Evolutionary conservation across 2,888 invertebrate genomes (phyloP).

Genomic region (Liopterus haemorrhoidalis): DNA sequence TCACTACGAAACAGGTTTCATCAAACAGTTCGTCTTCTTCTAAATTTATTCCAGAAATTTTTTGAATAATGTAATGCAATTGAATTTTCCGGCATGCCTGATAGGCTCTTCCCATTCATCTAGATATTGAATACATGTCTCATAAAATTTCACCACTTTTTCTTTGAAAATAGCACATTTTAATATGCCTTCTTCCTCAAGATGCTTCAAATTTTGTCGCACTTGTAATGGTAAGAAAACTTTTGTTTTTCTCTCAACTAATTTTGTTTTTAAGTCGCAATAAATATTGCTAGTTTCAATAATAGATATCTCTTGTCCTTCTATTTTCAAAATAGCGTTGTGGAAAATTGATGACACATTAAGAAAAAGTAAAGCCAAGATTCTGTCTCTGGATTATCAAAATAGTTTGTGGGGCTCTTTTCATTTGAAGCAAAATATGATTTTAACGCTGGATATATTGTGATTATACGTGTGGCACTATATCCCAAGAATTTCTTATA

Average conservation of each 20-base stretch:
- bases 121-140: constrained; percentile 8
- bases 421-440: constrained; percentile 7
- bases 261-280: background rate
- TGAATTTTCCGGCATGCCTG: constrained; percentile 6
- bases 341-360: constrained; percentile 3
- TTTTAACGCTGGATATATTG: constrained; percentile 5
- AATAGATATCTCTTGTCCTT: constrained; percentile 7
- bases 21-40: constrained; percentile 12
- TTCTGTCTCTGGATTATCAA: constrained; percentile 6
- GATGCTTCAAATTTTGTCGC: constrained; percentile 7
- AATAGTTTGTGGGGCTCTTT: constrained; percentile 3
- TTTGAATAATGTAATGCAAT: constrained; percentile 8
- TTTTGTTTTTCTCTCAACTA: constrained; percentile 1
- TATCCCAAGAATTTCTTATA: constrained; percentile 8
- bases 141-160: constrained; percentile 10
- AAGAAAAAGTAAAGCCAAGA: constrained; percentile 8
- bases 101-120: constrained; percentile 10
- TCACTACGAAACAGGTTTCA: constrained; percentile 2
- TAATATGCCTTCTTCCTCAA: constrained; percentile 6
- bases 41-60: constrained; percentile 7
- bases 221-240: constrained; percentile 2
- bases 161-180: constrained; percentile 8
- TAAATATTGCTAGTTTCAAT: constrained; percentile 6
- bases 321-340: constrained; percentile 8
- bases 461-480: constrained; percentile 2